Base-by-base conservation (phyloP, 2,113 vertebrate genomes). In the Psittacula cyanocephala region DNA sequence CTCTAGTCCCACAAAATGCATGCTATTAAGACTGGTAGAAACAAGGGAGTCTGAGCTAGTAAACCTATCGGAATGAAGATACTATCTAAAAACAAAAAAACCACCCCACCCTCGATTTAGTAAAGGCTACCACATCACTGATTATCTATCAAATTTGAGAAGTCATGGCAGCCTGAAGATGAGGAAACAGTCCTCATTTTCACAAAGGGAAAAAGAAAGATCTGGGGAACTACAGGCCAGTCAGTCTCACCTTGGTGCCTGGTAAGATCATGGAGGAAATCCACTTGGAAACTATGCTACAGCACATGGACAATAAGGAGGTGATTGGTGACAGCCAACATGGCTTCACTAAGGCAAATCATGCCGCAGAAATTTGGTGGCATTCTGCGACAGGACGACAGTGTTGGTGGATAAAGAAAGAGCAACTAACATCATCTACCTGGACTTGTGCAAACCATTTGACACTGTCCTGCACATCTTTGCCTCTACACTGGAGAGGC, bases 61-160 rank as follows among this genome's bases (percentile, higher is more conserved):
- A 95, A 80, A 67, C 6, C 28, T 29, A 3, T 3, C 67, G n/a
- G 15, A 85, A 78, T 55, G 29, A 60, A 60, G 29, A 70, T 24
- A 53, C 2, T 33, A 63, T 22, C 1, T 43, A 6, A 78, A 83
- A 68, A 35, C 3, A n/a, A 69, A 82, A 49, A 59, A 14, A 9
- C 2, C 7, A 22, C 5, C 31, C 33, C 55, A 57, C 0, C 3
- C 14, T 52, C 7, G 5, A 49, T 55, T 10, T 7, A 70, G 23
- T 39, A 37, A 74, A 70, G n/a, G n/a, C 16, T 81, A 62, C 15
- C 7, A 25, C 10, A 8, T 5, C 43, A 74, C 3, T n/a, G 27
- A 62, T 59, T 35, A 35, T 35, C 33, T 35, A 59, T n/a, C 57
- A 59, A 35, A 59, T 59, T 35, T 16, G 33, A 59, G 33, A 59